Evolutionary conservation across 1,140 invertebrate genomes (phyloP).

Genomic region (Drosophila virilis): DNA sequence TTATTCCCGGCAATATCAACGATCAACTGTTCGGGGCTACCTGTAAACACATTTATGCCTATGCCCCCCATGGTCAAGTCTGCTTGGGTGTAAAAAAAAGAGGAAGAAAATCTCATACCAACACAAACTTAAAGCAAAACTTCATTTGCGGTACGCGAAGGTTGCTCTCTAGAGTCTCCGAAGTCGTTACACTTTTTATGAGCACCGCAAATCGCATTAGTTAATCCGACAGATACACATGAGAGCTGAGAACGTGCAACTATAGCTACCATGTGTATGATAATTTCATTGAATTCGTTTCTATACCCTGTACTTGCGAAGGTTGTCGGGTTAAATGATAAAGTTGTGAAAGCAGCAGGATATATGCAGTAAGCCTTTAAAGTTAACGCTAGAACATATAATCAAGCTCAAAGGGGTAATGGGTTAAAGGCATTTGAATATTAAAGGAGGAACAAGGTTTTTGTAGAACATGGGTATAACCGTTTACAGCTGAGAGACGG

Average conservation of each 20-base stretch:
- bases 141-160: constrained; percentile 45
- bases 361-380: too few relatives aligned
- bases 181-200: constrained; percentile 79
- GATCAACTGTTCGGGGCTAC: constrained; percentile 60
- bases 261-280: constrained; percentile 57
- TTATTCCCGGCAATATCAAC: constrained; percentile 47
- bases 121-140: constrained; percentile 20
- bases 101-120: constrained; percentile 8
- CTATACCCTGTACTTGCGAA: constrained; percentile 24
- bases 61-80: constrained; percentile 58
- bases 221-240: constrained; percentile 78
- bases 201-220: constrained; percentile 77
- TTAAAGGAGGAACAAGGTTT: too few relatives aligned
- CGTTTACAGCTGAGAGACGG: too few relatives aligned
- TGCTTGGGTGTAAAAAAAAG: constrained; percentile 34
- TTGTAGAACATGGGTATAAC: too few relatives aligned
- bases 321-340: neutral
- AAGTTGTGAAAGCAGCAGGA: neutral
- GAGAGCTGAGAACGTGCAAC: constrained; percentile 34
- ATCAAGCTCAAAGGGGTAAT: too few relatives aligned
- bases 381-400: too few relatives aligned
- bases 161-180: constrained; percentile 37
- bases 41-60: constrained; percentile 75
- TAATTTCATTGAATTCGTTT: constrained; percentile 74
- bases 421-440: too few relatives aligned